Evolutionary conservation across 2,113 vertebrate genomes (phyloP).

Genomic region (Puffinus mauretanicus): DNA sequence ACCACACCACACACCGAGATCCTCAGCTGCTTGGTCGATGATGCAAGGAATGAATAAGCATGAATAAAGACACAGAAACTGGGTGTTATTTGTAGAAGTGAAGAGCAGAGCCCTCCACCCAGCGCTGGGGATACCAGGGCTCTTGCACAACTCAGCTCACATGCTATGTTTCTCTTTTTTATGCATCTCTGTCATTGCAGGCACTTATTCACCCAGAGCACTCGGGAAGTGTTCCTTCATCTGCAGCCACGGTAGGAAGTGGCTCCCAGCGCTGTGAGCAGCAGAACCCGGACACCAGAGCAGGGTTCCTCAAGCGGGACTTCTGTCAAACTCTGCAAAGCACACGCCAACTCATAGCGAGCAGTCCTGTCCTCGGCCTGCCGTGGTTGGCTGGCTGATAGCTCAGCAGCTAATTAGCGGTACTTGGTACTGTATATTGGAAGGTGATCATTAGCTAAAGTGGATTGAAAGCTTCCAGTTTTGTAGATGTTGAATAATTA

Average conservation of each 20-base stretch:
- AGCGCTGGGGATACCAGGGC: neutral
- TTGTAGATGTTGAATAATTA: neutral
- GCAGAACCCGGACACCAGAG: neutral
- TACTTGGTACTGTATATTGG: rapidly evolving
- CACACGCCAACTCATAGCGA: rapidly evolving
- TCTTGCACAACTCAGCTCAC: constrained; percentile 25
- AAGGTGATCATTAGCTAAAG: neutral
- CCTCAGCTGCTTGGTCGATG: constrained; percentile 10
- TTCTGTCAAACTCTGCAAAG: neutral
- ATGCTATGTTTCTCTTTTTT: neutral
- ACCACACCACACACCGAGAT: neutral
- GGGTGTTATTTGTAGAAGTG: constrained; percentile 36
- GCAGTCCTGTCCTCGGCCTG: neutral
- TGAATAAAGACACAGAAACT: constrained; percentile 53
- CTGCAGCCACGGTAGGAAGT: constrained; percentile 67
- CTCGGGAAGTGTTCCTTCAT: constrained; percentile 73
- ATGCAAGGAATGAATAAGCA: constrained; percentile 50
- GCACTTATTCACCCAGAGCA: constrained; percentile 66
- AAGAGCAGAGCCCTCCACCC: constrained; percentile 39
- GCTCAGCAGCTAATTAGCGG: neutral
- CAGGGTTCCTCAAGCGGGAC: neutral
- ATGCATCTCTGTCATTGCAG: constrained; percentile 27
- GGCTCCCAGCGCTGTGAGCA: constrained; percentile 55
- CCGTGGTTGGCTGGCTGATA: rapidly evolving
- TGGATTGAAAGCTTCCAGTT: neutral